Conservation (phyloP, 2,113 vertebrate genomes). For the Thunnus thynnus region DNA sequence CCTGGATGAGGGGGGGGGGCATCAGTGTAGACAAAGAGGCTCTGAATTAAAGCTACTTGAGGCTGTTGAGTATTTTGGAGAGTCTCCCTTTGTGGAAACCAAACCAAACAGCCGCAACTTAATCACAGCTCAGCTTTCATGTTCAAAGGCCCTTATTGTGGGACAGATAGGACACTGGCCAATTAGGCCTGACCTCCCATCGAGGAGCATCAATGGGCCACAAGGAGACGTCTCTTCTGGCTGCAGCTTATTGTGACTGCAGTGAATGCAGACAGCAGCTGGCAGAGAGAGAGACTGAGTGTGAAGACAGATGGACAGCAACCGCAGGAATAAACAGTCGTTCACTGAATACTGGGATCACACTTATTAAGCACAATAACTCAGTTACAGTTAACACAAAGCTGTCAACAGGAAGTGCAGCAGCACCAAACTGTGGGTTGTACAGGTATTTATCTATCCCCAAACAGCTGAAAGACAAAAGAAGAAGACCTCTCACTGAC, state of each 20-base stretch:
- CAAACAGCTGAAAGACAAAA: no score
- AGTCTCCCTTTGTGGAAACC: conserved; percentile 49
- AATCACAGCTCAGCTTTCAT: conserved; percentile 41
- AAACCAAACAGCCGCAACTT: conserved; percentile 42
- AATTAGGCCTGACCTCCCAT: conserved; percentile 64
- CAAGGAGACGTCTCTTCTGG: conserved; percentile 59
- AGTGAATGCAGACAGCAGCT: conserved; percentile 60
- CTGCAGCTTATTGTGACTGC: neutral
- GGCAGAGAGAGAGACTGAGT: conserved; percentile 35
- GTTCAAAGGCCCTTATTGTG: conserved; percentile 56
- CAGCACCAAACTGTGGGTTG: no score
- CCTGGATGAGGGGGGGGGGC: neutral
- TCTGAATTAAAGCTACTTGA: conserved; percentile 33
- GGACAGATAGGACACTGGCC: conserved; percentile 37
- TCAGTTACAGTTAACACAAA: conserved; percentile 7
- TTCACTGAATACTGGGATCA: neutral
- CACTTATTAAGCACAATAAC: neutral
- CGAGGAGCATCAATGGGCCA: conserved; percentile 57
- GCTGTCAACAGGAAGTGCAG: neutral
- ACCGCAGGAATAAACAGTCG: conserved; percentile 17
- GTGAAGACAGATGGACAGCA: conserved; percentile 59
- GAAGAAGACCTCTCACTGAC: no score
- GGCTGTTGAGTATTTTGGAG: conserved; percentile 38
- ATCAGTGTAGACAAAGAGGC: conserved; percentile 8
- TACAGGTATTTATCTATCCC: no score